Evolutionary conservation across 2,113 vertebrate genomes (phyloP), one percentile per base, ranked within the genome.

Genomic region (Bubo scandiacus): DNA sequence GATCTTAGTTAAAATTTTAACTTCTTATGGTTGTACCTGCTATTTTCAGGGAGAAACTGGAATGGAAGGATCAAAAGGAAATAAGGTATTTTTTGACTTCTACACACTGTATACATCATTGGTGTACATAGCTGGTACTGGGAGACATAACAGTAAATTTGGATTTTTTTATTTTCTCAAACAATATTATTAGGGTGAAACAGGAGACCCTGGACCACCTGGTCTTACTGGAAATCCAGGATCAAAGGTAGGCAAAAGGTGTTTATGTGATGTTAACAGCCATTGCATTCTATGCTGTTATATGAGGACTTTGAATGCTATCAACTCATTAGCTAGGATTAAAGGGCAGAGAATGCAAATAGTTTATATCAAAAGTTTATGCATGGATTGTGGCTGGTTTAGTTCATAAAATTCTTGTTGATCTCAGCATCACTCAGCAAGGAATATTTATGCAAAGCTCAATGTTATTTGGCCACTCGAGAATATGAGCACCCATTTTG

Each of bases 201-300:
- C 98, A 97, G 99, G 99, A 97, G 97, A 97, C 73, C 88, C 95
- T 36, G 99, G 99, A 66, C 96, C 95, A 30, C 97, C 98, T 36
- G 99, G 99, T 67, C 95, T 97, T 62, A 94, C 38, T 82, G 99
- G 99, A 97, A 98, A 97, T 96, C 98, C 98, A 95, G 99, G 99
- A 95, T 86, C 97, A 95, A 97, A 98, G 98, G 99, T 99, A 98
- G 85, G 63, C 81, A 30, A 92, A 84, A 65, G 11, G 6, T 71
- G 68, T 74, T 94, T 85, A 30, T 88, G 15, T 34, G 63, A 12
- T 57, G 38, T 57, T 86, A 82, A 43, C 49, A 71, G 20, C 19
- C 36, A 26, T 42, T 59, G 8, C 12, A 21, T 83, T 52, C 14
- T 40, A 2, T 77, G 38, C 23, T 81, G 12, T 88, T 65, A 5